Evolutionary conservation across 2,797 vertebrate genomes (phyloP).

Genomic region (Danionella dracula): DNA sequence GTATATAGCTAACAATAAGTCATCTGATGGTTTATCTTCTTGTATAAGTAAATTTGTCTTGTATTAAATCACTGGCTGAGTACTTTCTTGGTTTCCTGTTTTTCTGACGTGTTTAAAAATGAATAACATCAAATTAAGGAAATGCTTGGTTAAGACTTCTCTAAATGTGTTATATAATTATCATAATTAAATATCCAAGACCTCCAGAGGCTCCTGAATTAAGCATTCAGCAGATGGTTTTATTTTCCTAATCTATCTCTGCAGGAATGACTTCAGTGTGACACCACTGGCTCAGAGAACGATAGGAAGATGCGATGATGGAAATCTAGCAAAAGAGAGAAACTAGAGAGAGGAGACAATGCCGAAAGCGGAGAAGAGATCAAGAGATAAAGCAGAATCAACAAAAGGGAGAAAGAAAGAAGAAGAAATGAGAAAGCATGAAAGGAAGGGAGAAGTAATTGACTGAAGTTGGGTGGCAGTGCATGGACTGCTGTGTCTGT

Average conservation of each 20-base stretch:
- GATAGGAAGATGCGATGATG: constrained; percentile 10
- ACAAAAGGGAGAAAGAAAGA: constrained; percentile 49
- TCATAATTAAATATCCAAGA: background rate
- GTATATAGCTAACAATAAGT: too few species aligned
- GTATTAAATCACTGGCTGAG: too few species aligned
- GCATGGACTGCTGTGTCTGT: constrained; percentile 50
- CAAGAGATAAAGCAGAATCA: constrained; percentile 40
- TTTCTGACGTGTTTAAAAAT: too few species aligned
- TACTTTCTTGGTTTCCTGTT: too few species aligned
- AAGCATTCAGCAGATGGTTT: constrained; percentile 19
- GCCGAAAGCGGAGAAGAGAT: constrained; percentile 32
- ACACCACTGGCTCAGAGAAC: constrained; percentile 20
- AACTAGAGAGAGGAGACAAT: constrained; percentile 28
- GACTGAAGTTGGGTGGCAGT: constrained; percentile 46
- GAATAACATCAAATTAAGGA: too few species aligned
- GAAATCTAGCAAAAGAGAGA: constrained; percentile 22
- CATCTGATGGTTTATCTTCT: too few species aligned
- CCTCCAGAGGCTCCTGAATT: constrained; percentile 5
- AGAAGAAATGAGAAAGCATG: constrained; percentile 49
- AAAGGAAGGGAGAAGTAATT: constrained; percentile 56
- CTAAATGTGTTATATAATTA: too few species aligned
- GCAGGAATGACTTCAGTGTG: constrained; percentile 35
- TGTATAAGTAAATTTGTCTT: too few species aligned
- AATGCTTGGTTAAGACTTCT: too few species aligned
- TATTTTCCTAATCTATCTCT: constrained; percentile 49